These are phyloP conservation scores for Drosophila mojavensis DNA, from an alignment of 1,140 invertebrate genomes.

Conservation along the genomic window DNA sequence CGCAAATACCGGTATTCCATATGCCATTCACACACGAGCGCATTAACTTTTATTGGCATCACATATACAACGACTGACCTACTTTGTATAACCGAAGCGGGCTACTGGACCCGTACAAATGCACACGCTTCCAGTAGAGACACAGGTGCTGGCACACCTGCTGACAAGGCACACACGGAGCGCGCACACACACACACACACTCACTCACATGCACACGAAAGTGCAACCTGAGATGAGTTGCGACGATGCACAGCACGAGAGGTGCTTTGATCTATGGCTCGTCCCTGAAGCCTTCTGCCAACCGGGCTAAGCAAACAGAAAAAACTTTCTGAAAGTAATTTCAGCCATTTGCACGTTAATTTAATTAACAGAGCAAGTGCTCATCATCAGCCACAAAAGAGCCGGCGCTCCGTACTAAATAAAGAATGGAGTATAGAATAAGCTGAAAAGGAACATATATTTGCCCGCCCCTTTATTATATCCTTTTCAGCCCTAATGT, in stretches of 20 bases:
- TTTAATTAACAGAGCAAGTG: slow-evolving; percentile 73
- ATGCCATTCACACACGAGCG: slow-evolving; percentile 49
- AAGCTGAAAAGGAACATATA: slow-evolving; percentile 5
- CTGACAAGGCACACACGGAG: slow-evolving; percentile 53
- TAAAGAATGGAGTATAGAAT: slow-evolving; percentile 8
- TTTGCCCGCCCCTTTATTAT: slow-evolving; percentile 5
- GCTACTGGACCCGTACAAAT: slow-evolving; percentile 19
- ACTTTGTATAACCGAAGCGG: slow-evolving; percentile 62
- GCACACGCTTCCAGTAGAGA: slow-evolving; percentile 22
- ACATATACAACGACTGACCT: slow-evolving; percentile 73
- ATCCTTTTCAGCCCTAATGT: slow-evolving; percentile 7
- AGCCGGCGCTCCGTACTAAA: slow-evolving; percentile 28
- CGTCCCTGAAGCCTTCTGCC: slow-evolving; percentile 49
- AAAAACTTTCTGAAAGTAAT: slow-evolving; percentile 62
- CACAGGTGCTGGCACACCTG: slow-evolving; percentile 48
- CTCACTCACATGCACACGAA: neutral
- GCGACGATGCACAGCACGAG: slow-evolving; percentile 54
- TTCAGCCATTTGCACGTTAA: slow-evolving; percentile 67
- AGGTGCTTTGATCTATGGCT: slow-evolving; percentile 72
- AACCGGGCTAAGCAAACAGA: slow-evolving; percentile 36
- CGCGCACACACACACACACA: neutral
- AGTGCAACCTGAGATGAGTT: slow-evolving; percentile 35
- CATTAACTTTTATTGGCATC: slow-evolving; percentile 80
- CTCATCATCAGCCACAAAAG: slow-evolving; percentile 34
- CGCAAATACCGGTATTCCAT: slow-evolving; percentile 38